Evolutionary conservation across 2,888 invertebrate genomes (phyloP), one percentile per base, ranked within the genome.

Genomic region (Cephus pulcher): DNA sequence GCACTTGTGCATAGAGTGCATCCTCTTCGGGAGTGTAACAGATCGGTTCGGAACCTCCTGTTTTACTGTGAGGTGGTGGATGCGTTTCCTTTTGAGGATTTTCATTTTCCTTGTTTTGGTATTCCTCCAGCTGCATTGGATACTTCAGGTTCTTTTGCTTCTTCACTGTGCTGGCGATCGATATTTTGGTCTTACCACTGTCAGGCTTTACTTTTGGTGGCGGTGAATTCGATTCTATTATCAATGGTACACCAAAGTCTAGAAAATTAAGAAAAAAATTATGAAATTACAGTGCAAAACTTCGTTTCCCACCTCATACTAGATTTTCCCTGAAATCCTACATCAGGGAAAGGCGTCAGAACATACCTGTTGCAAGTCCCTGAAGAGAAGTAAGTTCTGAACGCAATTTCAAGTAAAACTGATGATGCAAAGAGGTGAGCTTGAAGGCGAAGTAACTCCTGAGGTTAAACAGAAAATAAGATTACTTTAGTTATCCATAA

Each of bases 361-460:
- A 74, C 79, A 75, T 85, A 92, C 92, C 92, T 88, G 91, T 90
- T 34, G 89, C 89, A 34, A 91, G 86, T 33, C 89, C 89, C 76
- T 91, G 90, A 69, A 91, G 86, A 77, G 95, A 95, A 80, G 95
- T 94, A 81, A 95, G 94, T 89, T 96, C 96, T 71, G 95, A 95
- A 88, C 95, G 94, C 75, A 96, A 91, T 87, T 95, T 95, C 86
- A 96, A 92, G 92, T 95, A 96, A 90, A 96, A 94, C 89, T 96
- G 95, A 89, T 96, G 96, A 89, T 96, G 96, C 74, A 96, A 91
- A n/a, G 96, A 96, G 12, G 96, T 96, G 80, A 96, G 91, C 91
- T 95, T 95, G 91, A 96, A 96, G 79, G 95, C 94, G 87, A 95
- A 96, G 88, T 95, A 96, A 88, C 95, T 96, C 91, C 94, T 94